Base-by-base conservation (phyloP, 2,113 vertebrate genomes). In the Capricornis sumatraensis region DNA sequence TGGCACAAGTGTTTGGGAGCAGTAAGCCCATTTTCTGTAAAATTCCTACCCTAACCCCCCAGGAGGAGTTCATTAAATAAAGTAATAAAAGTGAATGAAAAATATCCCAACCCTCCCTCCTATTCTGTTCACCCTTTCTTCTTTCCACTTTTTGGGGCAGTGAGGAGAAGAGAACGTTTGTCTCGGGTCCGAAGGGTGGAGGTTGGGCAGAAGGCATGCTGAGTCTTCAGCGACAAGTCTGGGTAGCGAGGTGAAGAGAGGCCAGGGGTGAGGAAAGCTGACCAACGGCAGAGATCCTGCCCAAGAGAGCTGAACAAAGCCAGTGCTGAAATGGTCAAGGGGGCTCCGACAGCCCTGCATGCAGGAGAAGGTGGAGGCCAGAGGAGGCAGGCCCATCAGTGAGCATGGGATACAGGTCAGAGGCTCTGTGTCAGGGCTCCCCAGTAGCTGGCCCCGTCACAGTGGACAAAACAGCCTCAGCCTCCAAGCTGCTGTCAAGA, bases 1-100 rank as follows among this genome's bases (percentile, higher is more conserved):
- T 87, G 89, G 84, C 82, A 91, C 50, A 6, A 97, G 71, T 96
- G 50, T 96, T 98, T 93, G n/a, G 91, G 86, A 94, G 71, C 86
- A 94, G 43, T 60, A 90, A 96, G 81, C 81, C 67, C 67, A 50
- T 95, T 96, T 97, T 89, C 94, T 95, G 89, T 95, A 71, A 92
- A 86, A 67, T 94, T 91, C 87, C 67, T 95, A 76, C 83, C 50
- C 78, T 52, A 50, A 82, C 16, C 21, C 58, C 79, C 78, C 43
- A 90, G 95, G 58, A 96, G 96, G 93, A 89, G 28, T 87, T 89
- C 87, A 96, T 97, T 95, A 95, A 92, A 96, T 91, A 84, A 91
- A 85, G 76, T 76, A 88, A 94, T 93, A 81, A 93, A 83, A 83
- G 53, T 67, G 60, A 96, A 78, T 83, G 92, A 62, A 43, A 81